Percentiles rank a stretch among this genome's conserved stretches.
These are phyloP conservation scores for Anser brachyrhynchus DNA, from an alignment of 2,113 vertebrate genomes.

Conservation along the genomic window DNA sequence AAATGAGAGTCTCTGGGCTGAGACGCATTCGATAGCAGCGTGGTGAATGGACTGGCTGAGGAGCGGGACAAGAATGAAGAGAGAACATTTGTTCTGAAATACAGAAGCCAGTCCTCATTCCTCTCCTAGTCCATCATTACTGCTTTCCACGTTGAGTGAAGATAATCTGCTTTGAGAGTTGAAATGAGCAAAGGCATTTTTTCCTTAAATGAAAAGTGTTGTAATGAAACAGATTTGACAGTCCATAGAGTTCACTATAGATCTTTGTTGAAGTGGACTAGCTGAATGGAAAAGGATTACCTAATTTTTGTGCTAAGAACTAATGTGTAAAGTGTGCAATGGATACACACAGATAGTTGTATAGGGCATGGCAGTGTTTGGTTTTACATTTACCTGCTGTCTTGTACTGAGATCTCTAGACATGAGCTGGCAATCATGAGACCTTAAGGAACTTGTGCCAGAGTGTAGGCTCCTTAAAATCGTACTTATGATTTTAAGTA, in stretches of 20 bases:
- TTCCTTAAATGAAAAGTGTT: not conserved
- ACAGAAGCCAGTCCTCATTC: not conserved
- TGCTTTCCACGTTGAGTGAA: not conserved
- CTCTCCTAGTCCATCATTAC: not conserved
- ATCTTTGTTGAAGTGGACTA: not conserved
- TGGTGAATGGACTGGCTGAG: not conserved
- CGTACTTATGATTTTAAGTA: not conserved
- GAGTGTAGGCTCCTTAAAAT: not conserved
- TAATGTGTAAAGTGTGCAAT: not conserved
- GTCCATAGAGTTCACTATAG: not conserved
- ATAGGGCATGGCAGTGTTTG: not conserved
- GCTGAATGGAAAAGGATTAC: not conserved
- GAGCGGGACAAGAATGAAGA: not conserved
- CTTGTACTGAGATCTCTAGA: not conserved
- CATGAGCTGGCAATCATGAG: not conserved
- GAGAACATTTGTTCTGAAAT: constrained; percentile 4
- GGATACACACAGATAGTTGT: not conserved
- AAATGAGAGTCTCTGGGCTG: constrained; percentile 1
- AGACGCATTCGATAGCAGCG: not conserved
- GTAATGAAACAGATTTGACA: not conserved
- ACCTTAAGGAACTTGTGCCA: not conserved
- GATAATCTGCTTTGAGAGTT: not conserved
- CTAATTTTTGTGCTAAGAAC: not conserved
- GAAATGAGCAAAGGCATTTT: not conserved
- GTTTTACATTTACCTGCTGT: not conserved